phyloP scores from a whole-genome alignment of 2,797 vertebrate genomes.

The Parotocinclus haroldoi region DNA sequence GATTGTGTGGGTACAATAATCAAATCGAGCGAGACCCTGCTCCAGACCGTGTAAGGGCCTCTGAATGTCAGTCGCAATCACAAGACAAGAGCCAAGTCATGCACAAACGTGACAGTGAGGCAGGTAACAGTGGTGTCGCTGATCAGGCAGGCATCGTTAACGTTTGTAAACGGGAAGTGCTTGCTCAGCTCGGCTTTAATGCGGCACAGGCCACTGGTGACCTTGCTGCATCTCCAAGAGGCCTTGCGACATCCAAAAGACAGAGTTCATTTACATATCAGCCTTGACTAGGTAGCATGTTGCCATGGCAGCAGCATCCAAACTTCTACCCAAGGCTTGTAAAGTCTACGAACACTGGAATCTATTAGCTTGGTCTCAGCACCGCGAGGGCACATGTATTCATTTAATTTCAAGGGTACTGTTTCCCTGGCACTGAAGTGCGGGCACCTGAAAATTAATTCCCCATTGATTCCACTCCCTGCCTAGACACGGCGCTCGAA shows the following conservation, averaged over 20 bases:
- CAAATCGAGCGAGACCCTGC: too few relatives aligned
- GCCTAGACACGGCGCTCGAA: constrained; percentile 14
- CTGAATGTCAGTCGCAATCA: constrained; percentile 10
- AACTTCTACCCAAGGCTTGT: neutral
- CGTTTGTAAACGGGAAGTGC: constrained; percentile 39
- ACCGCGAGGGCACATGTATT: constrained; percentile 13
- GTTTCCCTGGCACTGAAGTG: constrained; percentile 18
- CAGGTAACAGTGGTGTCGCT: constrained; percentile 36
- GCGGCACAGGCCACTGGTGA: constrained; percentile 51
- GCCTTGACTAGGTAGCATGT: constrained; percentile 31
- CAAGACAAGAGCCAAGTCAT: constrained; percentile 12
- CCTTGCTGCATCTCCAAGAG: constrained; percentile 52
- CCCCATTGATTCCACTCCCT: constrained; percentile 36
- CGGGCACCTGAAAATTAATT: constrained; percentile 41
- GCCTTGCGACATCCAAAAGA: constrained; percentile 1
- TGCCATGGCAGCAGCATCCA: constrained; percentile 11
- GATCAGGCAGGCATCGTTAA: constrained; percentile 43
- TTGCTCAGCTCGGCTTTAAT: constrained; percentile 56
- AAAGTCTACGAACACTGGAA: constrained; percentile 19
- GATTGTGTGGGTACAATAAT: too few relatives aligned
- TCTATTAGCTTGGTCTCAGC: constrained; percentile 5
- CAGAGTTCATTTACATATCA: constrained; percentile 16
- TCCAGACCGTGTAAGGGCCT: too few relatives aligned
- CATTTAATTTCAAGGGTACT: constrained; percentile 10
- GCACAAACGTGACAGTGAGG: constrained; percentile 16